Conservation (phyloP, 2,797 vertebrate species). For the Stomatorhinus walkeri region DNA sequence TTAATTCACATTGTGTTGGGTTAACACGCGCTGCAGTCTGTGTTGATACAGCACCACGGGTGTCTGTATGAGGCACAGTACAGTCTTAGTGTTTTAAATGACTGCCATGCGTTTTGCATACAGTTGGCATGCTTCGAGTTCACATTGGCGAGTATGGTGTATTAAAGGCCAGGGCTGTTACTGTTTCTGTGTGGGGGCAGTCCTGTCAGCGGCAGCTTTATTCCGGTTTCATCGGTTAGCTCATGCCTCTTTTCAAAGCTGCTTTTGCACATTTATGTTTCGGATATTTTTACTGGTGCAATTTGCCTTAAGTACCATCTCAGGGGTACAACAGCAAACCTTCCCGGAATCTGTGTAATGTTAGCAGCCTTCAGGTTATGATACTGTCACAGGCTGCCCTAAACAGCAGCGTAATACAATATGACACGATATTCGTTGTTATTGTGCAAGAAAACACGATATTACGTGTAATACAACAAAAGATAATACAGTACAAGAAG, state of each 20-base stretch:
- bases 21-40: neutral
- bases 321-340: neutral
- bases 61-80: neutral
- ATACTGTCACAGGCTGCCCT: neutral
- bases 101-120: neutral
- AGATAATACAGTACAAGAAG: neutral
- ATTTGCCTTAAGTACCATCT: neutral
- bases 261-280: neutral
- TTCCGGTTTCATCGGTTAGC: neutral
- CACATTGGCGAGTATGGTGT: neutral
- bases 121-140: neutral
- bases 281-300: neutral
- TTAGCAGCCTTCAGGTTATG: neutral
- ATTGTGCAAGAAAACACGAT: neutral
- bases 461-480: conserved; percentile 10
- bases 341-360: neutral
- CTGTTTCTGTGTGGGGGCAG: neutral
- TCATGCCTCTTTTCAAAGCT: conserved; percentile 1
- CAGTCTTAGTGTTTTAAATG: neutral
- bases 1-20: neutral
- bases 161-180: neutral
- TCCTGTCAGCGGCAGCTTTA: neutral
- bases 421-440: neutral
- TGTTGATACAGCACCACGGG: neutral
- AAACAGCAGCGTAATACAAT: neutral